Conservation (phyloP, 2,113 vertebrate species). For the Sisor rabdophorus region DNA sequence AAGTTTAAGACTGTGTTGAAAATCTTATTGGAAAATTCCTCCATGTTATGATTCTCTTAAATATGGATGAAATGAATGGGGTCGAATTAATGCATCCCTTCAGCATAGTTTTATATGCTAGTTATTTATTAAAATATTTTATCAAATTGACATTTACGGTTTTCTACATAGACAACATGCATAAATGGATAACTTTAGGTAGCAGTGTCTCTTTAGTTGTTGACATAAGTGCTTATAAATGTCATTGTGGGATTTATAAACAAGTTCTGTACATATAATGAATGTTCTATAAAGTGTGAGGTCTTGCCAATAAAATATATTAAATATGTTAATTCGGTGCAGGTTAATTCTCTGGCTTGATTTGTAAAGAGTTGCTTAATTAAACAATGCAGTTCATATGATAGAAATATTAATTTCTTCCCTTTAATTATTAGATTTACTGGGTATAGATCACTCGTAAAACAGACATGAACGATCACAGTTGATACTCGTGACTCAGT, state of each 20-base stretch:
- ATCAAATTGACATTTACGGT: slow-evolving; percentile 23
- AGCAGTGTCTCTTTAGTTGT: not conserved
- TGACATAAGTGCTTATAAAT: slow-evolving; percentile 29
- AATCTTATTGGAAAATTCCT: not conserved
- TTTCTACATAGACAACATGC: not conserved
- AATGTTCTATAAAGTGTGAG: not conserved
- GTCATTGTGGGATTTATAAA: slow-evolving; percentile 8
- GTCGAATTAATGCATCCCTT: slow-evolving; percentile 12
- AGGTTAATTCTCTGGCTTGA: not conserved
- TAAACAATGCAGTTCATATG: not conserved
- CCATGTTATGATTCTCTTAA: not conserved
- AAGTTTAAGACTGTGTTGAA: not conserved
- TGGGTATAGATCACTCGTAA: slow-evolving; percentile 27
- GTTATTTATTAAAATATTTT: slow-evolving; percentile 12
- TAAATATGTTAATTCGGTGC: not conserved
- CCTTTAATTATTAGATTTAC: slow-evolving; percentile 3
- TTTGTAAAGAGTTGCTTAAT: not conserved
- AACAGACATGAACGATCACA: slow-evolving; percentile 31
- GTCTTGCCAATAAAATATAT: slow-evolving; percentile 7
- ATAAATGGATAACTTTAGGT: not conserved
- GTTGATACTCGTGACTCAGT: slow-evolving; percentile 41
- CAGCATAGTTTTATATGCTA: not conserved
- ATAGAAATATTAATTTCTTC: not conserved
- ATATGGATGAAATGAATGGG: not conserved
- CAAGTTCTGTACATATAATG: slow-evolving; percentile 5